Evolutionary conservation across 2,888 invertebrate genomes (phyloP), one percentile per base, ranked within the genome.

Genomic region (Metellina segmentata): DNA sequence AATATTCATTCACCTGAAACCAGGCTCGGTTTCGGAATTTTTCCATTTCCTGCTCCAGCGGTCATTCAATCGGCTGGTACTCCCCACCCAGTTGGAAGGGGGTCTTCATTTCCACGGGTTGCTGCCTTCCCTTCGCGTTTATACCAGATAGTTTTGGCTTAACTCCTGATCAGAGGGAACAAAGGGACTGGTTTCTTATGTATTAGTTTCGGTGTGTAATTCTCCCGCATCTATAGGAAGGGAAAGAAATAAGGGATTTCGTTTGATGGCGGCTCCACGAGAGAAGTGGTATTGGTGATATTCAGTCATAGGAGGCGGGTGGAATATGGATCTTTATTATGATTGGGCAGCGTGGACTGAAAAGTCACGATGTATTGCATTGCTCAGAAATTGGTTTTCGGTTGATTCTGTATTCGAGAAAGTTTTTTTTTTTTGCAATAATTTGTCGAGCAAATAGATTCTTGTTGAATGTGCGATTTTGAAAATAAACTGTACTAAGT

Each of bases 31-130:
- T 11, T n/a, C n/a, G 61, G 75, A 85, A 83, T 70, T 79, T 61
- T 72, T 69, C 89, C 70, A 89, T 89, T 89, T 89, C 61, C 70
- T 82, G 82, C 82, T 89, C 82, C 82, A 70, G 52, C 51, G 82
- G 82, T 70, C 77, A 83, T 16, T 16, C 61, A 61, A 61, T 61
- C 61, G 61, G 20, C 53, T 5, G 71, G 70, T 70, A 71, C 85
- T 61, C 61, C 34, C 48, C 61, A 34, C 34, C 34, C 34, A 34
- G 34, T 34, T 6, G 8, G 61, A 79, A 49, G 52, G 78, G 78
- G 70, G 51, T 11, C 19, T 70, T 78, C 75, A 85, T 75, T 20
- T 74, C 85, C 61, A 85, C 61, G 85, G 75, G 70, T 81, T 19
- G 61, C 61, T 20, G 61, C 53, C 34, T 34, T 34, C 34, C 34